Evolutionary conservation across 2,888 invertebrate species (phyloP), one percentile per base, ranked within the genome.

Genomic region (Melanchra persicariae): DNA sequence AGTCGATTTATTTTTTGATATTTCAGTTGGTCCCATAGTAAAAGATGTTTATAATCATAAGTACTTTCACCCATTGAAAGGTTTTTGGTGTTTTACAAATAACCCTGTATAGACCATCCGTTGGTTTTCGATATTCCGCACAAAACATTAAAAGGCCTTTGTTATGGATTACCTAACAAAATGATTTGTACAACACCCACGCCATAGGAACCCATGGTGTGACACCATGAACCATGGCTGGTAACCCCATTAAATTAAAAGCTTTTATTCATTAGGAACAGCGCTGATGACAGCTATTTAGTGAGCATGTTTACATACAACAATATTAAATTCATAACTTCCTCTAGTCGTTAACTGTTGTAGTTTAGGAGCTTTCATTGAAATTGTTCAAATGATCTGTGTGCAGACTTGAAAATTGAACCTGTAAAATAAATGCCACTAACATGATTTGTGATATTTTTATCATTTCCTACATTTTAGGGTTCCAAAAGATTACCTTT

Each of bases 271-370:
- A 79, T 72, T 79, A 58, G 52, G 63, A 66, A 79, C 58, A 65
- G n/a, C 58, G 57, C 52, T 68, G 82, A 72, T 68, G 79, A 82
- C 78, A 79, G 79, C 51, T 37, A 65, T 61, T 77, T 81, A 72
- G 78, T 62, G 12, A 12, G 22, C 61, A 65, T 65, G 70, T 65
- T 68, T 60, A 63, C 75, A 68, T 77, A n/a, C 45, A 54, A 59
- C 58, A 45, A 63, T 81, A 79, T 84, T 77, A 69, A 67, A 67
- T 76, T 61, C 70, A 78, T 54, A 49, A 81, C 62, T 81, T 76
- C 77, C 70, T 64, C 8, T 37, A 19, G 15, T 15, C 37, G 54
- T 64, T 57, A 61, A 52, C 9, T 26, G 3, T 60, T 74, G 24
- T 54, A 47, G 80, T 74, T 19, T 15, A 45, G 1, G 75, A 77